A percentile compares a stretch with the other conserved stretches of the same genome.
Evolutionary conservation across 2,797 vertebrate genomes (phyloP).

Genomic region (Gastrophryne carolinensis): DNA sequence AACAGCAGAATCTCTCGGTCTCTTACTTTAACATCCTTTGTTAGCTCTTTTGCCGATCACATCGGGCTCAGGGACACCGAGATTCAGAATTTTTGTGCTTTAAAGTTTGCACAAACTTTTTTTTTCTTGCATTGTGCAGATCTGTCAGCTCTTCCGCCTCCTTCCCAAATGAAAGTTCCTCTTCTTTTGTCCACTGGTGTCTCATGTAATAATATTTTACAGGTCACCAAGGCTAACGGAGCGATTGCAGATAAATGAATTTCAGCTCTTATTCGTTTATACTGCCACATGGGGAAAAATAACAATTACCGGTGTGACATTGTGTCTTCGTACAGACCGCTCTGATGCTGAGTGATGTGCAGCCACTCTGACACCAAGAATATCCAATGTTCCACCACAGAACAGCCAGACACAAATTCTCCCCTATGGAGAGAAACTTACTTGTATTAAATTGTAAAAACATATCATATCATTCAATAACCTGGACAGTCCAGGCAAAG

Average conservation of each 20-base stretch:
- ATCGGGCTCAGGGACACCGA: no score
- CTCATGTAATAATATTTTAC: not conserved
- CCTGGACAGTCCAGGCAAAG: no score
- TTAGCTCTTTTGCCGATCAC: not conserved
- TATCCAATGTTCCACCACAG: not conserved
- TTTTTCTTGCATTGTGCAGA: not conserved
- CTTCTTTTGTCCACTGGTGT: not conserved
- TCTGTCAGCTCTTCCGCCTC: not conserved
- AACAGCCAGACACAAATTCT: not conserved
- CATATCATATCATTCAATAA: no score
- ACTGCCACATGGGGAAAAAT: not conserved
- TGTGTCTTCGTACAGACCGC: not conserved
- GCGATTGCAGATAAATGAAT: constrained; percentile 1
- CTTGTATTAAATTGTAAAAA: no score
- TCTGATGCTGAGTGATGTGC: not conserved
- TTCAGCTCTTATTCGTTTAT: not conserved
- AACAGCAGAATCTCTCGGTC: no score
- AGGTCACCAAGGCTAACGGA: constrained; percentile 11
- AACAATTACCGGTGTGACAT: not conserved
- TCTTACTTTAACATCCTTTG: no score
- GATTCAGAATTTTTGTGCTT: no score
- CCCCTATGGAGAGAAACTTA: no score
- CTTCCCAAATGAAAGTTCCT: not conserved
- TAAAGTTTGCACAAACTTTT: not conserved
- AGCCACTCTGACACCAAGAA: not conserved